Base-by-base conservation (phyloP, 2,888 invertebrate genomes). In the Mystacides longicornis region DNA sequence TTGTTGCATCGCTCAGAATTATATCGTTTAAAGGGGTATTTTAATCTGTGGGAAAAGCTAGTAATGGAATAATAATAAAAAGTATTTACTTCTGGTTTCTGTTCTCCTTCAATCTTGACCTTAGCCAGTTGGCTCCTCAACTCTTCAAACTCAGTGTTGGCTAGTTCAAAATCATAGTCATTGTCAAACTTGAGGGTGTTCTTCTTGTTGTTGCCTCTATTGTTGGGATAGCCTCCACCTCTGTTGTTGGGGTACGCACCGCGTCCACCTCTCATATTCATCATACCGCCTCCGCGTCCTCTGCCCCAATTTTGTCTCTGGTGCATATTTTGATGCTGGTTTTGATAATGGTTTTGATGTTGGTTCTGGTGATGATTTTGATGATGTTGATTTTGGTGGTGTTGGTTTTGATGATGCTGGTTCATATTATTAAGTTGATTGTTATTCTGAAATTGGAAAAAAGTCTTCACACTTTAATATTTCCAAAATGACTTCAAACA, bases 111-210 rank as follows among this genome's bases (percentile, higher is more conserved):
- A 64, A 90, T 83, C 75, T 91, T 91, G 49, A 87, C 78, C 76
- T 93, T 93, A 56, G 89, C 85, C 59, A 97, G 77, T 69, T 95
- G 89, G 66, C 79, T 86, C 65, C 87, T 85, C 56, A 97, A 78
- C 71, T 96, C 93, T 67, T 96, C 93, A 72, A 98, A 98, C 74
- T 97, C 88, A 42, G 92, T 94, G 72, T 99, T 98, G 57, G 97
- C 96, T 71, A 94, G 92, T 73, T 99, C 98, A 70, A 99, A 99
- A 74, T 99, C 99, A 69, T 94, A 99, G 69, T 99, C 98, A 64
- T 88, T 90, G 63, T 95, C 95, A 72, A 96, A 97, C 72, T 94
- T 94, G 62, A 95, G 81, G 14, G 85, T 85, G 66, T 84, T 86
- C 70, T 85, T 85, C 63, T 80, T 69, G 51, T 67, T 65, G 61